Base-by-base conservation (phyloP, 2,113 vertebrate genomes). In the Phrynocephalus versicolor region DNA sequence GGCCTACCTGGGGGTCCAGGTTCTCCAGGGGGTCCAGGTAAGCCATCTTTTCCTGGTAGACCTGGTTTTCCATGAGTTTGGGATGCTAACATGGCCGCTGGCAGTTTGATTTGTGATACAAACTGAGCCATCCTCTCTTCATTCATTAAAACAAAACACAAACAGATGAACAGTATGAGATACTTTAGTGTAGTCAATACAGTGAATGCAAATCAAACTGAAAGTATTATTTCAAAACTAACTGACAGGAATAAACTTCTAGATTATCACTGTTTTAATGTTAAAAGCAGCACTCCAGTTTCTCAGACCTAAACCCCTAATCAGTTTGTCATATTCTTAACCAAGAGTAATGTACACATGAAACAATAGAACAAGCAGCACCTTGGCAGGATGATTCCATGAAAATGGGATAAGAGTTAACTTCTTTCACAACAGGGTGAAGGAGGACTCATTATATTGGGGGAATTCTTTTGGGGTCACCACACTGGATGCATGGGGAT, bases 1-100 rank as follows among this genome's bases (percentile, higher is more conserved):
- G 86, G 93, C 96, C 89, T 97, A 99, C 98, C 98, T 98, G 98
- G 98, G 87, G 97, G 92, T 78, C 99, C 98, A 62, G 97, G 96
- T 86, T 98, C 97, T 95, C 98, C 99, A 79, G 97, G 97, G 5
- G 97, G 95, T 23, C 98, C 98, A 45, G 98, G 97, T 83, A 97
- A 94, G 10, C 98, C 99, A 8, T 98, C 97, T 76, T 97, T 97
- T 87, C 99, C 99, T 27, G 97, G 97, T 16, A 96, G 96, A 19
- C 98, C 98, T 73, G 98, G 97, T 85, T 97, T 97, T 6, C 98
- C 97, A 21, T 97, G 97, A 73, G 96, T 82, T 55, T 98, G 97
- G 10, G 98, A 95, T 12, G 98, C 97, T 88, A 99, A 92, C 95
- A 99, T 97, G 39, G 97, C 97, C 58, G 98, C 98, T 30, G 97